Conservation (phyloP, 1,140 invertebrate genomes). For the Drosophila oshimai region DNA sequence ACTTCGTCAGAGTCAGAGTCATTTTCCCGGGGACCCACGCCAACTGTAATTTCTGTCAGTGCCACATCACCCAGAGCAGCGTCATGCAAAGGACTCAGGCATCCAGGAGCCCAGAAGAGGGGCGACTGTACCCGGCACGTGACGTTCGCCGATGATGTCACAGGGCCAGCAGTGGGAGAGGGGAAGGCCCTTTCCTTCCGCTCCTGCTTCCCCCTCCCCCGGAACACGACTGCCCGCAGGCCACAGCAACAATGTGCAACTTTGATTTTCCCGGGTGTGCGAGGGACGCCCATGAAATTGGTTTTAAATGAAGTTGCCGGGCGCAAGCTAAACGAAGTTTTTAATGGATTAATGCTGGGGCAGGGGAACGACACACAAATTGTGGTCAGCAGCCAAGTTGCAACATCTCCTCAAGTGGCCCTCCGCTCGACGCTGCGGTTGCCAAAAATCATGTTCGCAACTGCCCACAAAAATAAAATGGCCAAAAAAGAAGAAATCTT, state of each 20-base stretch:
- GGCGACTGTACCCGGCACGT: slow-evolving; percentile 55
- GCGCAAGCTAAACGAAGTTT: slow-evolving; percentile 53
- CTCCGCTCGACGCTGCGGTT: slow-evolving; percentile 18
- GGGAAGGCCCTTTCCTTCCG: not conserved
- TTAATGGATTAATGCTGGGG: slow-evolving; percentile 65
- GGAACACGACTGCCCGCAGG: not conserved
- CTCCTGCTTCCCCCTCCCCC: not conserved
- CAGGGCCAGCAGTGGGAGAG: slow-evolving; percentile 24
- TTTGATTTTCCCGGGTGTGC: slow-evolving; percentile 36
- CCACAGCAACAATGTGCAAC: slow-evolving; percentile 55
- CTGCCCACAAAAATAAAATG: slow-evolving; percentile 1
- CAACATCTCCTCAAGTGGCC: slow-evolving; percentile 13
- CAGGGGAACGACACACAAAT: slow-evolving; percentile 2
- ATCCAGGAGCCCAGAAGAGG: not conserved
- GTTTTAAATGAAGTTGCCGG: slow-evolving; percentile 62
- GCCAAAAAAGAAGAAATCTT: slow-evolving; percentile 31
- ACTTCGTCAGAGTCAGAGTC: slow-evolving; percentile 41
- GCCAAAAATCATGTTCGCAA: slow-evolving; percentile 51
- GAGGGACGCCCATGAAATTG: slow-evolving; percentile 29
- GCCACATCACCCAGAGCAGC: slow-evolving; percentile 27
- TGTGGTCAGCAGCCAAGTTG: slow-evolving; percentile 20
- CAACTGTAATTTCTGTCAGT: slow-evolving; percentile 67
- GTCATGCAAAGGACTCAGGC: slow-evolving; percentile 26
- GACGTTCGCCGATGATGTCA: slow-evolving; percentile 67
- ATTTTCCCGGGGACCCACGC: slow-evolving; percentile 10